Conservation (phyloP, 2,797 vertebrate species). For the Liasis olivaceus region DNA sequence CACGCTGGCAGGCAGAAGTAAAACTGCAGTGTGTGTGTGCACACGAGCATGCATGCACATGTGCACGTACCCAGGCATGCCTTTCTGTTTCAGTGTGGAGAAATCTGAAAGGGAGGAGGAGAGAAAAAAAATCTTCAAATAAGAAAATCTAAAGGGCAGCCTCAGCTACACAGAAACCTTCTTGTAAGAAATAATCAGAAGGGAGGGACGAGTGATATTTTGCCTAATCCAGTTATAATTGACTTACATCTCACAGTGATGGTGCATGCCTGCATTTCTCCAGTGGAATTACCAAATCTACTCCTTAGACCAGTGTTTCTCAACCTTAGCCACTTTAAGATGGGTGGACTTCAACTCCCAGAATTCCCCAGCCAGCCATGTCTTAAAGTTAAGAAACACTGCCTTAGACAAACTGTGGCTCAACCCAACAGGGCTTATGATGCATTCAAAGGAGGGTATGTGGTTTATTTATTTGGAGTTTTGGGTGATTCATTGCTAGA, state of each 20-base stretch:
- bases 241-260: background rate
- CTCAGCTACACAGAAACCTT: constrained; percentile 11
- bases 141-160: constrained; percentile 7
- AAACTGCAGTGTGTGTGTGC: background rate
- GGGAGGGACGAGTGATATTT: constrained; percentile 2
- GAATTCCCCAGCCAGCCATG: background rate
- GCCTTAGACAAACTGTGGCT: background rate
- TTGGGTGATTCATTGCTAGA: background rate
- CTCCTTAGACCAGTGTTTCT: background rate
- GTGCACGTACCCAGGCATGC: background rate
- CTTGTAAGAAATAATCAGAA: fast-evolving
- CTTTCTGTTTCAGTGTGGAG: background rate
- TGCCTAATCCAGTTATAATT: fast-evolving
- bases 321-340: background rate
- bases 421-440: background rate
- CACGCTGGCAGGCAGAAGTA: constrained; percentile 41
- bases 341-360: background rate
- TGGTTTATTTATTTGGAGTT: background rate
- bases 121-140: constrained; percentile 21
- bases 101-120: background rate
- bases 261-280: background rate
- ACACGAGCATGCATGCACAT: background rate
- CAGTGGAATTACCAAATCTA: background rate
- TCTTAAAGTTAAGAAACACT: too few species aligned
- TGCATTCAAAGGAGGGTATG: background rate